Percentiles rank a stretch among this genome's conserved stretches.
Evolutionary conservation across 2,888 invertebrate species (phyloP).

Genomic region (Capitulum mitella): DNA sequence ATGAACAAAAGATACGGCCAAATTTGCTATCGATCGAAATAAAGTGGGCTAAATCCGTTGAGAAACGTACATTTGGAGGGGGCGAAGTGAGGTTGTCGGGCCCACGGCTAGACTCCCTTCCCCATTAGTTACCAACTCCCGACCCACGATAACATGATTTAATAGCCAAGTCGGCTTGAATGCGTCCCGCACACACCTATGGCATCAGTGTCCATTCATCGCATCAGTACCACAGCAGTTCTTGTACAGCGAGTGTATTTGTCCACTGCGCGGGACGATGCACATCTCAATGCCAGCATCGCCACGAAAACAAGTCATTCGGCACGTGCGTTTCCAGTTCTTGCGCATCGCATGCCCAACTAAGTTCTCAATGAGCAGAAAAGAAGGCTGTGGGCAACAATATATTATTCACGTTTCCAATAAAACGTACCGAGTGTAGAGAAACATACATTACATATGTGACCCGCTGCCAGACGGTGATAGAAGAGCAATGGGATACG

Average conservation of each 20-base stretch:
- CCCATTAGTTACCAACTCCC: too few relatives aligned
- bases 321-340: neutral
- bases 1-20: too few relatives aligned
- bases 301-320: neutral
- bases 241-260: neutral
- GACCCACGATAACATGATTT: too few relatives aligned
- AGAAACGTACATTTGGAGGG: too few relatives aligned
- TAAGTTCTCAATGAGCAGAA: neutral
- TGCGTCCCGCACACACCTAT: too few relatives aligned
- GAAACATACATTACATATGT: constrained; percentile 6
- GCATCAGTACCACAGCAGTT: too few relatives aligned
- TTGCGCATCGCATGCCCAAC: neutral
- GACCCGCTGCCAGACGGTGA: neutral
- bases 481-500: neutral
- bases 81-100: too few relatives aligned
- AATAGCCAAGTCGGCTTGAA: too few relatives aligned
- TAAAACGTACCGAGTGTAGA: constrained; percentile 19
- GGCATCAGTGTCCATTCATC: too few relatives aligned
- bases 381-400: neutral
- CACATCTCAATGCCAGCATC: neutral
- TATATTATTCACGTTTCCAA: constrained; percentile 19
- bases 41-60: too few relatives aligned
- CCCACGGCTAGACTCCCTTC: too few relatives aligned
- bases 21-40: too few relatives aligned
- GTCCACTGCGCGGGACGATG: neutral